Conservation (phyloP, 2,113 vertebrate genomes). For the Brevimyrus niger region DNA sequence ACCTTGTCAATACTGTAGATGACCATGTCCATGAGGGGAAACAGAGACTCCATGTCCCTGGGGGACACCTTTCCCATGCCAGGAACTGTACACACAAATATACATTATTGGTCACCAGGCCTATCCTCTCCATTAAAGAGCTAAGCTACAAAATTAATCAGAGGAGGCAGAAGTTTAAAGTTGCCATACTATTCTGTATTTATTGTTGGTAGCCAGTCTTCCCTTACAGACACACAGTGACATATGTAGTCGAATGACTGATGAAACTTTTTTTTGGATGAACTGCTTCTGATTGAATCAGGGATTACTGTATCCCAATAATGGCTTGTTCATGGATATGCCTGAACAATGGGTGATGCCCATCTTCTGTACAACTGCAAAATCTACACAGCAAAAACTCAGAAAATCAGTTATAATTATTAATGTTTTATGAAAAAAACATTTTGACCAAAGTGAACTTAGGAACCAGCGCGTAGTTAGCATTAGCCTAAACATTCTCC, state of each 20-base stretch:
- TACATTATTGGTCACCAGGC: background rate
- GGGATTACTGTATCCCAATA: background rate
- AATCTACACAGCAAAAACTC: background rate
- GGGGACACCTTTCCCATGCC: constrained; percentile 94
- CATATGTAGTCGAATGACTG: background rate
- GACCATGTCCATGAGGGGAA: constrained; percentile 98
- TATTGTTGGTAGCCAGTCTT: no score
- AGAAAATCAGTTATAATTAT: no score
- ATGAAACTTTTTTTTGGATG: background rate
- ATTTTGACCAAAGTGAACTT: background rate
- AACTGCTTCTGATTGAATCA: background rate
- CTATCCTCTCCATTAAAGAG: background rate
- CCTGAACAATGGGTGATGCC: background rate
- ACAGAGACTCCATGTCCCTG: constrained; percentile 94
- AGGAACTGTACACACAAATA: constrained; percentile 69
- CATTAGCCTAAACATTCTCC: background rate
- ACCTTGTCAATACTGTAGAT: constrained; percentile 97
- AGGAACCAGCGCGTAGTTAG: background rate
- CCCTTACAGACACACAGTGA: no score
- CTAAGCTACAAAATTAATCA: background rate
- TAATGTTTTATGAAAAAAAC: background rate
- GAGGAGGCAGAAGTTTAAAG: background rate
- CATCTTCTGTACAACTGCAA: background rate
- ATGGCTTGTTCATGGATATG: background rate
- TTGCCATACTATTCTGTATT: background rate